A percentile compares a stretch with the other conserved stretches of the same genome.
Conservation (phyloP, 2,797 vertebrate genomes). For the Thunnus albacares region DNA sequence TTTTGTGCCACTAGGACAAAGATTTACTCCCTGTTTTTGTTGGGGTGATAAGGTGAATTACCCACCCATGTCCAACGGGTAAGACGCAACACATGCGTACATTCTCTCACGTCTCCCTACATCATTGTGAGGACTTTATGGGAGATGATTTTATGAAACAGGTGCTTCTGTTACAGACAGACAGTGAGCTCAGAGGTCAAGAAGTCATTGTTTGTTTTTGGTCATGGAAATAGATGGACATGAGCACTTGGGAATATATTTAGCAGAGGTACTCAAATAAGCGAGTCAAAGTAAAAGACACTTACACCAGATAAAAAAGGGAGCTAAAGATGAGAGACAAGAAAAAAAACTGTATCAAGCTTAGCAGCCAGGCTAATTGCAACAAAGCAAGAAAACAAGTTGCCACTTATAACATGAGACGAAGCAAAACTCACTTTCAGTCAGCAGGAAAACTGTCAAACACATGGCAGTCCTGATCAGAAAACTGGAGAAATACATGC, state of each 20-base stretch:
- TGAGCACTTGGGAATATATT: neutral
- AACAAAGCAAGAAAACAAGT: constrained; percentile 6
- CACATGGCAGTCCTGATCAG: constrained; percentile 59
- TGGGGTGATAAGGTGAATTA: constrained; percentile 38
- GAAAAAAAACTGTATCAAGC: neutral
- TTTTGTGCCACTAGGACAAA: constrained; percentile 28
- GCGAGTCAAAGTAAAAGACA: neutral
- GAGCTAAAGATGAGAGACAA: neutral
- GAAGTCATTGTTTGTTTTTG: neutral
- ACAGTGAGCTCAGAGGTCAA: constrained; percentile 11
- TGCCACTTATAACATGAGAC: constrained; percentile 20
- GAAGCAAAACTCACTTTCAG: constrained; percentile 28
- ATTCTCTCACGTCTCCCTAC: constrained; percentile 38
- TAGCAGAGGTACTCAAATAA: neutral
- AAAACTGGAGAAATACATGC: constrained; percentile 59
- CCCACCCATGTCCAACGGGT: constrained; percentile 49
- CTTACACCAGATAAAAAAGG: neutral
- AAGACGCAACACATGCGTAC: constrained; percentile 65
- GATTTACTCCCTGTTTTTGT: constrained; percentile 59
- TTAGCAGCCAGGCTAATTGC: constrained; percentile 21
- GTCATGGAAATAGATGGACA: neutral
- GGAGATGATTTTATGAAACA: constrained; percentile 37
- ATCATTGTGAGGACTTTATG: constrained; percentile 47
- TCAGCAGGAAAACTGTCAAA: constrained; percentile 62
- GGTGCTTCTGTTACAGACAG: constrained; percentile 25